phyloP scores from a whole-genome alignment of 2,113 vertebrate species.

The Platichthys stellatus region DNA sequence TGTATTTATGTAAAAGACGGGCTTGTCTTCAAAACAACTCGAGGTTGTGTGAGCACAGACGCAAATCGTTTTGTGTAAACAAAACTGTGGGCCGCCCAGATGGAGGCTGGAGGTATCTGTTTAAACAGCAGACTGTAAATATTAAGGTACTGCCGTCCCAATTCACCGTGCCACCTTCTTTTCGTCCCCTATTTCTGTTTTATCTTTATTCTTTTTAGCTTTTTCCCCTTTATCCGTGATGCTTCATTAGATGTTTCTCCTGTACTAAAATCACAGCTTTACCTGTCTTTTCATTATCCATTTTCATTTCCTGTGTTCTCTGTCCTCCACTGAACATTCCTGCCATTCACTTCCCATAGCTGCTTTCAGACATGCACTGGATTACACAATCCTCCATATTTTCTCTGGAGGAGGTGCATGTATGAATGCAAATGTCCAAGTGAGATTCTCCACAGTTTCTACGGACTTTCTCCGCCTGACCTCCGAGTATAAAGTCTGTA shows the following conservation, averaged over 20 bases:
- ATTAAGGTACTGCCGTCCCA: conserved; percentile 10
- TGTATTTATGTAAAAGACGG: background rate
- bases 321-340: background rate
- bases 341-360: background rate
- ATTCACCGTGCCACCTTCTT: background rate
- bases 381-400: no score
- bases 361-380: no score
- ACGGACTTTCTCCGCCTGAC: no score
- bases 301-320: conserved; percentile 1
- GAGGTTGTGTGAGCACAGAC: conserved; percentile 8
- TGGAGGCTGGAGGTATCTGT: conserved; percentile 10
- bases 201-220: background rate
- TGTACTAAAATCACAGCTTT: background rate
- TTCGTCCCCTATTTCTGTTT: background rate
- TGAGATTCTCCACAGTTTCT: no score
- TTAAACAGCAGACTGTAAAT: conserved; percentile 49
- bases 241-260: background rate
- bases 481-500: no score
- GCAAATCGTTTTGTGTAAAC: conserved; percentile 35
- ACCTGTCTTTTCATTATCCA: background rate
- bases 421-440: no score
- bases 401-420: no score
- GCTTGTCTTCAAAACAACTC: conserved; percentile 18
- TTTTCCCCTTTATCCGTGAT: conserved; percentile 1
- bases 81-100: conserved; percentile 16